A percentile compares a stretch with the other conserved stretches of the same genome.
Evolutionary conservation across 2,113 vertebrate species (phyloP).

Genomic region (Acanthochromis polyacanthus): DNA sequence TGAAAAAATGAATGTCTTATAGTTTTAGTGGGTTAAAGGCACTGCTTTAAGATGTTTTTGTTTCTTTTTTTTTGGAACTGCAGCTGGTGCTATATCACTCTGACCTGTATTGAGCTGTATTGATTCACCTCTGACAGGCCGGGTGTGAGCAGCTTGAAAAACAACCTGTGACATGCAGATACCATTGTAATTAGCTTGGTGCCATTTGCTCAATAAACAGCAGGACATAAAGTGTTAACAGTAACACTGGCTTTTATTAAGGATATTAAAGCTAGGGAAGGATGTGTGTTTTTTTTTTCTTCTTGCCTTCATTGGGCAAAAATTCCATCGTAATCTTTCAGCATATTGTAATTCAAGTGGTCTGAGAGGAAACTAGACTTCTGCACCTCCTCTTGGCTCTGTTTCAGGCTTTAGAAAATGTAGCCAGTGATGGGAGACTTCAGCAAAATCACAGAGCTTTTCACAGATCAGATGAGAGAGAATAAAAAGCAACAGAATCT

Average conservation of each 20-base stretch:
- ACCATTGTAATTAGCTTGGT: slow-evolving; percentile 57
- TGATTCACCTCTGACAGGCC: slow-evolving; percentile 51
- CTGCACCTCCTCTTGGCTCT: too few relatives aligned
- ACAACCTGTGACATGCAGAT: slow-evolving; percentile 46
- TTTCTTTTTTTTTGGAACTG: slow-evolving; percentile 31
- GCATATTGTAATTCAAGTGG: too few relatives aligned
- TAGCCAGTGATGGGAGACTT: too few relatives aligned
- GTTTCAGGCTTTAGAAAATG: too few relatives aligned
- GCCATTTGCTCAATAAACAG: slow-evolving; percentile 52
- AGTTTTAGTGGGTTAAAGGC: too few relatives aligned
- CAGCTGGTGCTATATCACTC: slow-evolving; percentile 12
- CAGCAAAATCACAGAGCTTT: too few relatives aligned
- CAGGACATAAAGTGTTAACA: slow-evolving; percentile 42
- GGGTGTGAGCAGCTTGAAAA: slow-evolving; percentile 49
- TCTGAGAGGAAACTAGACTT: too few relatives aligned
- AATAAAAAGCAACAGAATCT: too few relatives aligned
- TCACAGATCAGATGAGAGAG: too few relatives aligned
- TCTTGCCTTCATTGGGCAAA: too few relatives aligned
- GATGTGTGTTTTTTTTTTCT: background rate
- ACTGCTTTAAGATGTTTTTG: background rate
- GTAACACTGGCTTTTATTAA: slow-evolving; percentile 20
- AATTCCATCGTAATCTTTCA: too few relatives aligned
- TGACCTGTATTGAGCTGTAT: slow-evolving; percentile 54
- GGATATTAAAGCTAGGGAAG: slow-evolving; percentile 15
- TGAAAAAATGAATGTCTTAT: background rate